These are phyloP conservation scores for Coluber constrictor DNA, from an alignment of 2,797 vertebrate species.

Conservation along the genomic window DNA sequence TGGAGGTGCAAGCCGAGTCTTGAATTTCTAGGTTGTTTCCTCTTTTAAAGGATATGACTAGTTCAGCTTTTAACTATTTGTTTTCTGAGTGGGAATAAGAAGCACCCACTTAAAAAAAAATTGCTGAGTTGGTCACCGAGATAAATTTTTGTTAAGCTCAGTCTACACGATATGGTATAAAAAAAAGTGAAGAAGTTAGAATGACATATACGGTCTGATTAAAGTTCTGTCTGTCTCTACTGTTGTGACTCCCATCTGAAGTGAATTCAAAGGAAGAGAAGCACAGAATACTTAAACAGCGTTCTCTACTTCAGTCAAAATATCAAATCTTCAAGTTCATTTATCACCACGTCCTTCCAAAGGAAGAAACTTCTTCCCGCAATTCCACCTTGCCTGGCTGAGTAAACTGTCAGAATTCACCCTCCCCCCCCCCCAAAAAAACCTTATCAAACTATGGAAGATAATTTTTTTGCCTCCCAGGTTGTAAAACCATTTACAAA, in stretches of 20 bases:
- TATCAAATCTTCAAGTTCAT: not conserved
- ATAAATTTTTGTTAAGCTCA: slow-evolving; percentile 11
- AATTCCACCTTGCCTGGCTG: not conserved
- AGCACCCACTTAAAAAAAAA: slow-evolving; percentile 27
- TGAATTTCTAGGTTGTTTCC: not conserved
- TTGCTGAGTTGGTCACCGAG: slow-evolving; percentile 25
- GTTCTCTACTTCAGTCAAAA: not conserved
- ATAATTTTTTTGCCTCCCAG: not conserved
- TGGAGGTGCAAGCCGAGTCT: not conserved
- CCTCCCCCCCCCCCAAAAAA: not conserved
- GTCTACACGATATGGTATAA: not conserved
- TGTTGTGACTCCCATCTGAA: not conserved
- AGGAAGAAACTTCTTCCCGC: not conserved
- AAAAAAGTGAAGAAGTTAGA: not conserved
- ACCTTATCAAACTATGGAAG: not conserved
- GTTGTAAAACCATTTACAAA: not conserved
- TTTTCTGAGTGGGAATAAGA: slow-evolving; percentile 13
- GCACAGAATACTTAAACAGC: not conserved
- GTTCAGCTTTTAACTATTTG: slow-evolving; percentile 21
- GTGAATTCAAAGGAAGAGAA: slow-evolving; percentile 18
- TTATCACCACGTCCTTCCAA: not conserved
- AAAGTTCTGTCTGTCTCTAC: not conserved
- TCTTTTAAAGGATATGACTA: not conserved
- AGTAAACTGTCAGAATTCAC: not conserved
- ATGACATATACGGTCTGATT: not conserved